These are phyloP conservation scores for Gerris lacustris DNA, from an alignment of 2,888 invertebrate genomes.

Conservation along the genomic window DNA sequence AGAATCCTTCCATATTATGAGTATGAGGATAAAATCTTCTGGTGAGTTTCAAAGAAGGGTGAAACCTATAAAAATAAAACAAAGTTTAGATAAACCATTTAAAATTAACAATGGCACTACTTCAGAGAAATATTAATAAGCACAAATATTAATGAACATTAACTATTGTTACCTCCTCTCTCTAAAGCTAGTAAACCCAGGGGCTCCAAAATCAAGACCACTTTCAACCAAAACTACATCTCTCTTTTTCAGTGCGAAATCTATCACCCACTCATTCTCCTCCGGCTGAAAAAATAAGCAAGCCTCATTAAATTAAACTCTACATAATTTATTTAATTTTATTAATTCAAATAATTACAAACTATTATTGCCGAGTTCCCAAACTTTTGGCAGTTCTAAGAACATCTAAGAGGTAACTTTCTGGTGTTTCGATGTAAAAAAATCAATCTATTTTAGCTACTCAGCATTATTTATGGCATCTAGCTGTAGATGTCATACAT, in stretches of 20 bases:
- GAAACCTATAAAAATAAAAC: constrained; percentile 28
- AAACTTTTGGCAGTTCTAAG: no score
- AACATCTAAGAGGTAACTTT: no score
- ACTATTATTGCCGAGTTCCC: no score
- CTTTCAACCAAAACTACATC: constrained; percentile 88
- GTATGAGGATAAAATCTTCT: constrained; percentile 93
- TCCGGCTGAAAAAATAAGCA: constrained; percentile 53
- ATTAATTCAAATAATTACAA: background rate
- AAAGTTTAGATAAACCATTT: background rate
- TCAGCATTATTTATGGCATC: no score
- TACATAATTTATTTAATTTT: background rate
- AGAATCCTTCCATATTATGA: constrained; percentile 99
- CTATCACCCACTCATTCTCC: constrained; percentile 96
- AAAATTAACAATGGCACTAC: no score
- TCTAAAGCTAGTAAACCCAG: constrained; percentile 83
- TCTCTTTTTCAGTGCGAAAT: constrained; percentile 85
- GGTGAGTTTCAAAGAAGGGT: constrained; percentile 29
- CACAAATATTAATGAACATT: background rate
- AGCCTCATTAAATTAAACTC: background rate
- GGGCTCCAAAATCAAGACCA: constrained; percentile 87
- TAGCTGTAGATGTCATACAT: no score
- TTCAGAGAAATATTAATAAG: no score
- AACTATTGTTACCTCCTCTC: constrained; percentile 39
- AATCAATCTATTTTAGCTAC: no score
- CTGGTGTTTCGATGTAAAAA: no score